Percentiles rank a stretch among this genome's conserved stretches.
These are phyloP conservation scores for Erythrocercus mccallii DNA, from an alignment of 2,113 vertebrate species.

Conservation along the genomic window DNA sequence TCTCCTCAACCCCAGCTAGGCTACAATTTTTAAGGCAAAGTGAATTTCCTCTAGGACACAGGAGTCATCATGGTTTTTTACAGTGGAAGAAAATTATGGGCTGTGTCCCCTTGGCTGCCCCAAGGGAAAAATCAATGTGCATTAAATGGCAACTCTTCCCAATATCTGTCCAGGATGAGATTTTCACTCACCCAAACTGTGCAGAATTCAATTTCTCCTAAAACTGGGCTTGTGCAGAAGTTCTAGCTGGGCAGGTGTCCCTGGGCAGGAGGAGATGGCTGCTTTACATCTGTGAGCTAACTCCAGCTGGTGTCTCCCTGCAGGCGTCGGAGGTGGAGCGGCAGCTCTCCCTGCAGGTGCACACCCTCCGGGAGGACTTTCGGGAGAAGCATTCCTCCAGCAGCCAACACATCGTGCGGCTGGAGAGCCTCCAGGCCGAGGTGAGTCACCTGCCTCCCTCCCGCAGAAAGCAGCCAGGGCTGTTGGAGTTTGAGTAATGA, in stretches of 20 bases:
- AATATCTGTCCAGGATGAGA: background rate
- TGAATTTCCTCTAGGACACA: background rate
- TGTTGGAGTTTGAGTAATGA: background rate
- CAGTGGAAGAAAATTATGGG: background rate
- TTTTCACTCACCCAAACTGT: background rate
- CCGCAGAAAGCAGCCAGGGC: background rate
- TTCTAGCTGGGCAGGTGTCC: background rate
- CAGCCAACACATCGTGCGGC: constrained; percentile 91
- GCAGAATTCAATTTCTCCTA: background rate
- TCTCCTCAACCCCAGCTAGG: background rate
- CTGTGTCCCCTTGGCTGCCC: background rate
- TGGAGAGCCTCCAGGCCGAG: constrained; percentile 93
- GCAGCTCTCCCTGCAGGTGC: constrained; percentile 94
- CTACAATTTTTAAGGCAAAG: background rate
- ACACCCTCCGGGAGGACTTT: constrained; percentile 91
- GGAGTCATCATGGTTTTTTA: background rate
- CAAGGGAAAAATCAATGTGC: background rate
- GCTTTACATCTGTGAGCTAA: background rate
- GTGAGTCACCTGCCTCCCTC: constrained; percentile 67
- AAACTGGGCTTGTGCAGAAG: background rate
- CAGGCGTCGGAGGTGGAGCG: constrained; percentile 94
- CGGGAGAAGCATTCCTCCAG: constrained; percentile 92
- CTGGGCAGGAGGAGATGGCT: background rate
- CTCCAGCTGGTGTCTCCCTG: constrained; percentile 15
- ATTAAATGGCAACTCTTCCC: background rate